A percentile compares a stretch with the other conserved stretches of the same genome.
phyloP scores from a whole-genome alignment of 2,888 invertebrate species.

The Nephrotoma appendiculata region DNA sequence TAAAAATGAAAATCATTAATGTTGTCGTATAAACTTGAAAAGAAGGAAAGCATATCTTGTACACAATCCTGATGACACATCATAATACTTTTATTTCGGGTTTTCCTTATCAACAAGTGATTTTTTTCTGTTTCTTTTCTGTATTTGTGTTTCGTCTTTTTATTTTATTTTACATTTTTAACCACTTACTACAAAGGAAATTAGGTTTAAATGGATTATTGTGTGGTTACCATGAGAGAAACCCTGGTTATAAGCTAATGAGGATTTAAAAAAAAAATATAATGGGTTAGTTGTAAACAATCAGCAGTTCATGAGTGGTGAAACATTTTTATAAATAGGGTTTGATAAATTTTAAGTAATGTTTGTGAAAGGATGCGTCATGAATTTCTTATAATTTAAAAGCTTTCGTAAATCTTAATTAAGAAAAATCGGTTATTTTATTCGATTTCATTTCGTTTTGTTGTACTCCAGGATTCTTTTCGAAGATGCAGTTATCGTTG shows the following conservation, averaged over 20 bases:
- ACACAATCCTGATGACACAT: background rate
- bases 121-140: background rate
- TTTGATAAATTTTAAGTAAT: too few relatives aligned
- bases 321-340: too few relatives aligned
- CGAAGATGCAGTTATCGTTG: too few relatives aligned
- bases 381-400: too few relatives aligned
- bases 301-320: too few relatives aligned
- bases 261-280: background rate
- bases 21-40: background rate
- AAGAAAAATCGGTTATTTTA: too few relatives aligned
- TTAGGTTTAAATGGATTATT: background rate
- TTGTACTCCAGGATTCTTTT: too few relatives aligned
- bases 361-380: too few relatives aligned
- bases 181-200: background rate
- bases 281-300: too few relatives aligned
- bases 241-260: background rate
- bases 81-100: background rate
- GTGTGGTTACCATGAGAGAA: background rate
- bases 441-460: too few relatives aligned
- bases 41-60: background rate
- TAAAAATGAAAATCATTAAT: background rate
- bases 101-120: background rate
- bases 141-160: background rate
- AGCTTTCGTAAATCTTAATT: too few relatives aligned
- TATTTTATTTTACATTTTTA: background rate